Evolutionary conservation across 2,888 invertebrate species (phyloP), one percentile per base, ranked within the genome.

Genomic region (Acleris laterana): DNA sequence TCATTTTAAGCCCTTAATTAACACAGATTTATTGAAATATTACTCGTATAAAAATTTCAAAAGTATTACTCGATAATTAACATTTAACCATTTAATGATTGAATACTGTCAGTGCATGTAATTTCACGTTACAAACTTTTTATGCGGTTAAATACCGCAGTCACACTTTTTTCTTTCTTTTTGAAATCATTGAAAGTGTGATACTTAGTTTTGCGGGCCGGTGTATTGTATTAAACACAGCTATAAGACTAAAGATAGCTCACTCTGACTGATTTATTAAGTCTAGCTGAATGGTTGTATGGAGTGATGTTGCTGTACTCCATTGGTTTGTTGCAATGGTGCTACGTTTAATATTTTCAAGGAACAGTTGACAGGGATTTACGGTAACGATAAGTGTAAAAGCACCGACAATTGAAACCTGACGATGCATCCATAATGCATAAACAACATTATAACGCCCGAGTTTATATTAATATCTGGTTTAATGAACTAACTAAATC

Each of bases 371-470:
- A 52, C 72, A 63, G 76, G 81, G 81, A 83, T 84, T 84, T 85
- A 82, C 80, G 76, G 82, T 81, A 83, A 84, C 81, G 77, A 81
- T 80, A 80, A 77, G 73, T 77, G 78, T 79, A 78, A 83, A 80
- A 80, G 79, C 79, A 77, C 79, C 79, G 81, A 79, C 83, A 81
- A 81, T 83, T 80, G 82, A 82, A 80, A 72, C 74, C 77, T 62
- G 63, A 59, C 62, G 64, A 69, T 70, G 46, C 61, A 66, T 38
- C 64, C 64, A 62, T 68, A 62, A 59, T 62, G 64, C 56, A 44
- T 32, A 55, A 51, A 61, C 51, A 61, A 66, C 16, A n/a, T 61
- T 49, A 52, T 63, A 48, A 42, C 55, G 42, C 28, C 9, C 7
- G 32, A 9, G 32, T 32, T 9, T 9, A 32, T 28, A 32, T 32